A percentile compares a stretch with the other conserved stretches of the same genome.
These are phyloP conservation scores for Phoxinus phoxinus DNA, from an alignment of 2,113 vertebrate genomes.

Conservation along the genomic window DNA sequence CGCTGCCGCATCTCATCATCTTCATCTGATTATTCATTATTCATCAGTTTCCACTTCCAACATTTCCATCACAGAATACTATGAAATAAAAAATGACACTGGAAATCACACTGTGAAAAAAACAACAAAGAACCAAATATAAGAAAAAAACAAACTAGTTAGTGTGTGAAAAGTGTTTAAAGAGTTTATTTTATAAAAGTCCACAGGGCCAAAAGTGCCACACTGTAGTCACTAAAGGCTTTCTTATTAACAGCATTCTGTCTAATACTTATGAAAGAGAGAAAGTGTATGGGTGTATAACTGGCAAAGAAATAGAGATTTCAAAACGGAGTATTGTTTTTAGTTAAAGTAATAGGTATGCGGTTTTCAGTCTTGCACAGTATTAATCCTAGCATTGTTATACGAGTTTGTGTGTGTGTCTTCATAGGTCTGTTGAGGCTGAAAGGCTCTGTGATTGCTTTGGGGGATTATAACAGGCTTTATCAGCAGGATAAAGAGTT, in stretches of 20 bases:
- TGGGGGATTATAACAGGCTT: slow-evolving; percentile 48
- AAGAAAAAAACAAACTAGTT: background rate
- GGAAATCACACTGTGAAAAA: background rate
- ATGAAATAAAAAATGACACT: background rate
- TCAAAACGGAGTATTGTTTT: background rate
- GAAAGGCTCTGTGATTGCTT: slow-evolving; percentile 38
- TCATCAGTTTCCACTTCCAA: background rate
- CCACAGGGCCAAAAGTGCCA: background rate
- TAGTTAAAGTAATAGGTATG: background rate
- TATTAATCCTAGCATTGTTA: slow-evolving; percentile 27
- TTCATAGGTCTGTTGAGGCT: slow-evolving; percentile 18
- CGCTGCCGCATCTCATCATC: too few species aligned
- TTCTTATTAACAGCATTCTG: background rate
- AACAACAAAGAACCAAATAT: background rate
- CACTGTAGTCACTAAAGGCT: background rate
- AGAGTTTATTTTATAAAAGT: background rate
- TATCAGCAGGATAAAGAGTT: slow-evolving; percentile 43
- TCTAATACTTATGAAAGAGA: background rate
- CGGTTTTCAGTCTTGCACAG: background rate
- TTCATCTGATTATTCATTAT: too few species aligned
- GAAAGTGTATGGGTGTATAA: background rate
- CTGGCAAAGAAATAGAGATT: background rate
- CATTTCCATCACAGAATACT: background rate
- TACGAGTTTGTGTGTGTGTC: slow-evolving; percentile 16
- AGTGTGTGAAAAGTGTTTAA: background rate